These are phyloP conservation scores for Thaumatotibia leucotreta DNA, from an alignment of 1,140 invertebrate species.

Conservation along the genomic window DNA sequence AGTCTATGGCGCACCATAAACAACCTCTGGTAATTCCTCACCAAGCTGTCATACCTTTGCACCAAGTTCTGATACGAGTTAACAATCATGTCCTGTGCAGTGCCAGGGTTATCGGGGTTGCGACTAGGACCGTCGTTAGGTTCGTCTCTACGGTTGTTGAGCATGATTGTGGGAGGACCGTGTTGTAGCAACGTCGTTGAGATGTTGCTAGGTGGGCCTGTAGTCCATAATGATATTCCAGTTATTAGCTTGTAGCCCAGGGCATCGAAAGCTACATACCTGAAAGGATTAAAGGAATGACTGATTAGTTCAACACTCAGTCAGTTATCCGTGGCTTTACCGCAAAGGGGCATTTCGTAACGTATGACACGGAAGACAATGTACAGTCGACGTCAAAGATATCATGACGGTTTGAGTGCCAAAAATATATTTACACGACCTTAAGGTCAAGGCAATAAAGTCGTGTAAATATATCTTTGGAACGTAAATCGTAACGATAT, in stretches of 20 bases:
- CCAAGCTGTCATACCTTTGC: constrained; percentile 69
- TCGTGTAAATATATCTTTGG: no score
- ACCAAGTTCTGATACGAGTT: constrained; percentile 71
- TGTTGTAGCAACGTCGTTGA: constrained; percentile 30
- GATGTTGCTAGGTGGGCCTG: constrained; percentile 21
- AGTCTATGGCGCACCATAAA: constrained; percentile 67
- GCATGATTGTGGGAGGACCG: constrained; percentile 25
- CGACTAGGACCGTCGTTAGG: constrained; percentile 32
- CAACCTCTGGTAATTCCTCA: constrained; percentile 67
- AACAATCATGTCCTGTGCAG: constrained; percentile 63
- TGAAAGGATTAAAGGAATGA: constrained; percentile 44
- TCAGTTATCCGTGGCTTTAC: no score
- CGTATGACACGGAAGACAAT: no score
- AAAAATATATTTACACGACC: no score
- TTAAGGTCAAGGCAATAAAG: no score
- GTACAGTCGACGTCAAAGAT: no score
- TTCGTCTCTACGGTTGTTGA: constrained; percentile 36
- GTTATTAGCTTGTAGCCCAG: constrained; percentile 90
- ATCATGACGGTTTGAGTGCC: no score
- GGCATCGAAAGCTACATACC: constrained; percentile 91
- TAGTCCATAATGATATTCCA: constrained; percentile 81
- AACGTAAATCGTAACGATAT: no score
- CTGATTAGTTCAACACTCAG: neutral
- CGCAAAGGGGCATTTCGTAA: no score
- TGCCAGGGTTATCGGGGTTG: constrained; percentile 36